A percentile compares a stretch with the other conserved stretches of the same genome.
Conservation (phyloP, 1,140 invertebrate species). For the Leucophenga varia region DNA sequence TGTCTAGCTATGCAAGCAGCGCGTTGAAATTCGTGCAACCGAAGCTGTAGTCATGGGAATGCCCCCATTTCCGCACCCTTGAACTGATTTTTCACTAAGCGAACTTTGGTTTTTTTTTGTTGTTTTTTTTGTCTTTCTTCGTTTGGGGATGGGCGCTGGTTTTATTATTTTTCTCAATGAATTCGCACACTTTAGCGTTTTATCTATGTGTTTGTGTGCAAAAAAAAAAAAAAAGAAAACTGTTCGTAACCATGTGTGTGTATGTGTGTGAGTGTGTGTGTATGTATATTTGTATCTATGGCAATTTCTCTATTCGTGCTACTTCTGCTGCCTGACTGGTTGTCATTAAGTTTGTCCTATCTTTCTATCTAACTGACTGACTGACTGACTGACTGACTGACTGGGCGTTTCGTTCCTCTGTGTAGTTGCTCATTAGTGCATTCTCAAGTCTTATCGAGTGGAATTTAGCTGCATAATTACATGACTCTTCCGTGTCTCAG, state of each 20-base stretch:
- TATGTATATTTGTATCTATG: conserved; percentile 5
- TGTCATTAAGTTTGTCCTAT: conserved; percentile 3
- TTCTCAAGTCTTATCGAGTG: no score
- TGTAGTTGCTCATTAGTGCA: no score
- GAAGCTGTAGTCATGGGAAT: neutral
- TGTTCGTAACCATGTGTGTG: conserved; percentile 4
- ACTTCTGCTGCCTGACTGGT: no score
- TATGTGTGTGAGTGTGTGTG: conserved; percentile 10
- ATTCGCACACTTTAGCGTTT: conserved; percentile 30
- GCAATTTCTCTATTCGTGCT: no score
- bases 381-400: neutral
- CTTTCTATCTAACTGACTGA: neutral
- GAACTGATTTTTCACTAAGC: conserved; percentile 48
- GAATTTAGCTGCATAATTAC: no score
- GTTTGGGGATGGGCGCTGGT: conserved; percentile 10
- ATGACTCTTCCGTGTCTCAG: no score
- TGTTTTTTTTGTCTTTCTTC: no score
- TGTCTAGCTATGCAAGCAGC: neutral
- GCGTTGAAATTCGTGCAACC: no score
- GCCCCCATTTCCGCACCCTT: conserved; percentile 42
- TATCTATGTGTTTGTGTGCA: conserved; percentile 9
- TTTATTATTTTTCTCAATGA: conserved; percentile 49
- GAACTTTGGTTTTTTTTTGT: no score
- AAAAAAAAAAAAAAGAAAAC: no score
- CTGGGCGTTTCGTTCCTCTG: conserved; percentile 9